Conservation (phyloP, 1,140 invertebrate genomes). For the Penaeus chinensis region DNA sequence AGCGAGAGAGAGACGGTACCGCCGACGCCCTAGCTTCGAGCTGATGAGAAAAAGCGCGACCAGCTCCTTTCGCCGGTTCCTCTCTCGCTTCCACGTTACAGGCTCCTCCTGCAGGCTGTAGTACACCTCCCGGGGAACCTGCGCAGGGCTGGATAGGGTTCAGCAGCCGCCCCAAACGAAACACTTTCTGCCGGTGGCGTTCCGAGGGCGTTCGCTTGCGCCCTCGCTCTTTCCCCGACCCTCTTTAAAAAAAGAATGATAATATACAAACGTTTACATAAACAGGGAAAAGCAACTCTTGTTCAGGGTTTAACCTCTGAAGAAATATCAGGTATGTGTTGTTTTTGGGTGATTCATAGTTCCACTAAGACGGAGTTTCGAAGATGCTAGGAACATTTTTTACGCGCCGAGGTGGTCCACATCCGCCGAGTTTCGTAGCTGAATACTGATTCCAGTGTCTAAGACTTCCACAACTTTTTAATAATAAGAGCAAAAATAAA, state of each 20-base stretch:
- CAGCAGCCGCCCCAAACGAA: no score
- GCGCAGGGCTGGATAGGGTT: no score
- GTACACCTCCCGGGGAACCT: not conserved
- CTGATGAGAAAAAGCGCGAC: slow-evolving; percentile 27
- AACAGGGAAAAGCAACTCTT: not conserved
- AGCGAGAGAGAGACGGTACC: not conserved
- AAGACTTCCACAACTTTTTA: slow-evolving; percentile 45
- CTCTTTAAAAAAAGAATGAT: not conserved
- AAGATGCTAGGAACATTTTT: not conserved
- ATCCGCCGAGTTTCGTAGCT: not conserved
- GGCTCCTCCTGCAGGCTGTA: not conserved
- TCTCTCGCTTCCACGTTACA: slow-evolving; percentile 3
- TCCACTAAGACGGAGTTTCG: not conserved
- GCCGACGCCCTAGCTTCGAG: slow-evolving; percentile 7
- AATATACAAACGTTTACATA: not conserved
- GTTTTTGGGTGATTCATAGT: not conserved
- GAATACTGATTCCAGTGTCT: slow-evolving; percentile 26
- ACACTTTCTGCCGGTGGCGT: not conserved
- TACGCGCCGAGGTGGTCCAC: not conserved
- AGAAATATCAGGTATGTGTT: not conserved
- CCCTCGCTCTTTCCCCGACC: slow-evolving; percentile 1
- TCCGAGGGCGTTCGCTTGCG: not conserved
- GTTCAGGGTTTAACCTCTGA: not conserved
- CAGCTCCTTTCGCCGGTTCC: not conserved
- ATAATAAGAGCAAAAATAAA: slow-evolving; percentile 2